phyloP scores from a whole-genome alignment of 2,113 vertebrate genomes.

The Arenaria interpres region DNA sequence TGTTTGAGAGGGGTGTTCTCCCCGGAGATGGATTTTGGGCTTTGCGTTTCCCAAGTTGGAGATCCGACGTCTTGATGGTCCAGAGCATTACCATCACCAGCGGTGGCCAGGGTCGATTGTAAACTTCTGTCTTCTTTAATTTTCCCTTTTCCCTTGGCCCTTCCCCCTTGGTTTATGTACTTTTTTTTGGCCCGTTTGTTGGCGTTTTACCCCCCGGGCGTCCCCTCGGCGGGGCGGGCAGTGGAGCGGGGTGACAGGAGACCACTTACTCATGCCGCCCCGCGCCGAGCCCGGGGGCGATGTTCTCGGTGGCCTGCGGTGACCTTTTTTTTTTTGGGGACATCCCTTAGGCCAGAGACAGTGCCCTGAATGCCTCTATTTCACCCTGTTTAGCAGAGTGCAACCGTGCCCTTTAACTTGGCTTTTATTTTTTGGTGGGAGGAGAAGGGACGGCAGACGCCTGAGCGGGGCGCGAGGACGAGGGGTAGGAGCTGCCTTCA shows the following conservation, averaged over 20 bases:
- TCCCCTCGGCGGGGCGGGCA: background rate
- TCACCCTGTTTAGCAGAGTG: constrained; percentile 79
- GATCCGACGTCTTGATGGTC: fast-evolving
- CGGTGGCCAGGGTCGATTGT: background rate
- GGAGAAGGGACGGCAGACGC: constrained; percentile 78
- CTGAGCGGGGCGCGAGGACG: constrained; percentile 84
- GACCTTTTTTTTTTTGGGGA: constrained; percentile 84
- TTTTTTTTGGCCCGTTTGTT: background rate
- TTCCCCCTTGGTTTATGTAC: background rate
- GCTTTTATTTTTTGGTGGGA: constrained; percentile 77
- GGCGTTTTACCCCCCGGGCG: background rate
- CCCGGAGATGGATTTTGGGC: background rate
- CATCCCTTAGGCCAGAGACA: constrained; percentile 75
- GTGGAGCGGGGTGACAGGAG: constrained; percentile 69
- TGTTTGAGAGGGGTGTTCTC: background rate
- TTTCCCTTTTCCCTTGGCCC: background rate
- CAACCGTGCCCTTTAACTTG: constrained; percentile 82
- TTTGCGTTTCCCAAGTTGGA: background rate
- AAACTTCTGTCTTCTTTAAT: background rate
- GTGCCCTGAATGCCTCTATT: constrained; percentile 78
- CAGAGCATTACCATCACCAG: fast-evolving
- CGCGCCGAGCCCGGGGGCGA: constrained; percentile 74
- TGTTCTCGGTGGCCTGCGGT: constrained; percentile 82
- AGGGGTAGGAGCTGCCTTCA: constrained; percentile 76
- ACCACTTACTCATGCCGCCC: constrained; percentile 83